A percentile compares a stretch with the other conserved stretches of the same genome.
Conservation (phyloP, 2,113 vertebrate species). For the Diadophis punctatus region DNA sequence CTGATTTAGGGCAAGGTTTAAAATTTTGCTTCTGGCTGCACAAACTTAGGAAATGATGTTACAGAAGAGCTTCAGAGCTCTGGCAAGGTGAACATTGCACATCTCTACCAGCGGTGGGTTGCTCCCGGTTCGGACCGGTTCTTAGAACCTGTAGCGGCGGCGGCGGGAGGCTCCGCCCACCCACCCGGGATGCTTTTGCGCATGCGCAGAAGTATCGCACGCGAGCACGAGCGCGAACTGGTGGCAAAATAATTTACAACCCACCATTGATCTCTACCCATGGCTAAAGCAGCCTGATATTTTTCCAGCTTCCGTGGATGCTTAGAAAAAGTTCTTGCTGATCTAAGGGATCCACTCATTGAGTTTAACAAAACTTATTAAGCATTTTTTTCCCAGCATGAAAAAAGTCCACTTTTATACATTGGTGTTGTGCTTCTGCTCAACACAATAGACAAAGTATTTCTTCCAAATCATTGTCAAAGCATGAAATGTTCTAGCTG, state of each 20-base stretch:
- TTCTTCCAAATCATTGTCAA: background rate
- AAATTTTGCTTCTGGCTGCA: background rate
- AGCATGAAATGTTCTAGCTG: background rate
- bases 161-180: no score
- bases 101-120: background rate
- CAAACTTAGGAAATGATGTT: background rate
- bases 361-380: background rate
- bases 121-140: no score
- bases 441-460: background rate
- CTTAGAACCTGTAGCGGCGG: no score
- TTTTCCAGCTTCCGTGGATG: background rate
- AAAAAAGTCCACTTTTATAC: background rate
- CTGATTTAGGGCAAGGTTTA: background rate
- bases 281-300: background rate
- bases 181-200: no score
- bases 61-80: background rate
- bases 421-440: background rate
- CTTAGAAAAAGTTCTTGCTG: background rate
- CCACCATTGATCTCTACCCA: background rate
- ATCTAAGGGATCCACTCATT: background rate
- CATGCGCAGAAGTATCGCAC: no score
- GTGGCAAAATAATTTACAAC: no score
- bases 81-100: background rate
- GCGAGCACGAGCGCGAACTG: no score
- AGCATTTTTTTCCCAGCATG: background rate